Evolutionary conservation across 64 coral and sea anemone genomes (phyloP).

Genomic region (Montipora sp.): DNA sequence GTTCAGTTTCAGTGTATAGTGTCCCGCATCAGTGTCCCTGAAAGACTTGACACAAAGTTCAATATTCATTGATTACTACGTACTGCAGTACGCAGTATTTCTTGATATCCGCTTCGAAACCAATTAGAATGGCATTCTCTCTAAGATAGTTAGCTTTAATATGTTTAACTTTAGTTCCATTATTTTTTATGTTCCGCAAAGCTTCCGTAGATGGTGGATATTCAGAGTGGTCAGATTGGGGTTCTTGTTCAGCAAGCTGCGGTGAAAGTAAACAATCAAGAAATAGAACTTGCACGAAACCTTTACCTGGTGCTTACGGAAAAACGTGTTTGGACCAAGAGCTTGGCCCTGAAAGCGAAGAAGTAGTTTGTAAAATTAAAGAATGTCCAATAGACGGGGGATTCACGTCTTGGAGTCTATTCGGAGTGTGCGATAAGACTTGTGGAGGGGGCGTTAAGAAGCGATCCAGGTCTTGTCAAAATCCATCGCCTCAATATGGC

Average conservation of each 20-base stretch:
- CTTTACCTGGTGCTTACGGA: conserved; percentile 33
- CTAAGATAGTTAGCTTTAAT: not conserved
- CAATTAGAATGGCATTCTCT: not conserved
- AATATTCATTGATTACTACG: too few species aligned
- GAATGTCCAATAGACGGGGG: conserved; percentile 71
- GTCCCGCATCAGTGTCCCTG: too few species aligned
- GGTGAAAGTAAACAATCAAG: conserved; percentile 42
- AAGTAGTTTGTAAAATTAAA: conserved; percentile 39
- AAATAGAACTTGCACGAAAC: conserved; percentile 49
- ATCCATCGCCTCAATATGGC: conserved; percentile 62
- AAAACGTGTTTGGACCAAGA: conserved; percentile 39
- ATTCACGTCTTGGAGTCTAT: conserved; percentile 58
- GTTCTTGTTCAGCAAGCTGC: conserved; percentile 32
- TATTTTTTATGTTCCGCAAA: conserved; percentile 9
- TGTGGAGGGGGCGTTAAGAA: conserved; percentile 76
- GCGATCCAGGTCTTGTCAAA: conserved; percentile 68
- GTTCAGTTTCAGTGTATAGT: too few species aligned
- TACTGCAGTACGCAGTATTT: too few species aligned
- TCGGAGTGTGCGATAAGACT: conserved; percentile 58
- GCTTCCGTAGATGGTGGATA: conserved; percentile 41
- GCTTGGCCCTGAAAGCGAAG: conserved; percentile 28
- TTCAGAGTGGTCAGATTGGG: conserved; percentile 42
- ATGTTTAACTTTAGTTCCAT: not conserved
- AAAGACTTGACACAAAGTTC: too few species aligned
- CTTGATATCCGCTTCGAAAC: too few species aligned